Base-by-base conservation (phyloP, 2,113 vertebrate genomes). In the Struthidea cinerea region DNA sequence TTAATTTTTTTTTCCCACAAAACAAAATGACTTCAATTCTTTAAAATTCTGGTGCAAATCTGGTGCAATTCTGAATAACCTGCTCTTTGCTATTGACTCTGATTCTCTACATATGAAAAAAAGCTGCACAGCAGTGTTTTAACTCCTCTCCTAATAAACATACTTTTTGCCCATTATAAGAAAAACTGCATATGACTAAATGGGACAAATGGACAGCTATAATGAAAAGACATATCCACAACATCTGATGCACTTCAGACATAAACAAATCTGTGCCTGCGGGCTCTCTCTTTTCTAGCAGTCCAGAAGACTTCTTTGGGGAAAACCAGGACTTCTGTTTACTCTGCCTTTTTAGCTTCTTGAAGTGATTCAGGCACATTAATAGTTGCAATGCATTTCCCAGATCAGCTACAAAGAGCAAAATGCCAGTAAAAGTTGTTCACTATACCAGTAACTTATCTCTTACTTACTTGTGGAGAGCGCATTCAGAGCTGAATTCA, bases 201-300 rank as follows among this genome's bases (percentile, higher is more conserved):
- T 85, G 71, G 50, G 42, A 57, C 47, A 92, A 94, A 53, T 68
- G 44, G 44, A 67, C 47, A 64, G 22, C 44, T 96, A 59, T 84
- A 93, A 84, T 37, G 47, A 95, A 93, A 94, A 95, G 84, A 90
- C 42, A 87, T 52, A 94, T 47, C 50, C 41, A 57, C 50, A 96
- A 63, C 91, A 95, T 94, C 92, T 97, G 82, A 78, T 91, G 52
- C 30, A 11, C 80, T 95, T 90, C 81, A 87, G 41, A 82, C 32
- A 78, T 22, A 52, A 91, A 86, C 41, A 83, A 83, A 89, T 82
- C 37, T 87, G 26, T 73, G 42, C 63, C 90, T 46, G 19, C 23
- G 0, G 57, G 52, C n/a, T 60, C 26, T 83, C 19, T 89, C 33
- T 77, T 94, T 91, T 59, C 20, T 74, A 37, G 26, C 46, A 59